Evolutionary conservation across 2,888 invertebrate genomes (phyloP), one percentile per base, ranked within the genome.

Genomic region (Coremacera marginata): DNA sequence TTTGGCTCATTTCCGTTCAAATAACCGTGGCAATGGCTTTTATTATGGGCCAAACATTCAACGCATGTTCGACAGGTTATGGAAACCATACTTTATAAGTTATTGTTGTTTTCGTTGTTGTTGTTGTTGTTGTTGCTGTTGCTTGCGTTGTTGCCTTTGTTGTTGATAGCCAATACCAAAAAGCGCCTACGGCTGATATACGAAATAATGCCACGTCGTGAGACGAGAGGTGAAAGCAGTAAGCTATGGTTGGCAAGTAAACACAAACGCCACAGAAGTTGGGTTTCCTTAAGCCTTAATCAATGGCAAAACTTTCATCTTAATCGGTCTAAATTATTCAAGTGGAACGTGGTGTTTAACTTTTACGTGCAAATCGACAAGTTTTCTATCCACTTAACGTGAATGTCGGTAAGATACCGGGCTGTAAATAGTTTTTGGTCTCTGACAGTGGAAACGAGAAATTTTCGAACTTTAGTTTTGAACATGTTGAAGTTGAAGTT

Each of bases 301-400:
- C 86, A 87, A 87, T 87, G 87, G 82, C 81, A 84, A 87, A 84
- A 86, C 85, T 87, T 87, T 87, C 80, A 82, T 85, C 84, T 87
- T 86, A 86, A 86, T 86, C 86, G 86, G 84, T 87, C 86, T 85
- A 86, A 86, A 86, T 86, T 86, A 86, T 86, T 87, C 86, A 86
- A 86, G 86, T 85, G 87, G 84, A 87, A 87, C 86, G 86, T 87
- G 87, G 86, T 83, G 84, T 86, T 85, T 86, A 86, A 86, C 87
- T 87, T 86, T 84, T 84, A 83, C 86, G 85, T 86, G 86, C 67
- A 65, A 84, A 83, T 76, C 76, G 55, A 75, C 76, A 81, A 80
- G 72, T 80, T 80, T 80, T 76, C 37, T 60, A 27, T 3, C 19
- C 55, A 34, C 57, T 55, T 22, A 55, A 3, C 37, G 44, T 19